A percentile compares a stretch with the other conserved stretches of the same genome.
phyloP scores from a whole-genome alignment of 2,888 invertebrate species.

The Dastarcus helophoroides region DNA sequence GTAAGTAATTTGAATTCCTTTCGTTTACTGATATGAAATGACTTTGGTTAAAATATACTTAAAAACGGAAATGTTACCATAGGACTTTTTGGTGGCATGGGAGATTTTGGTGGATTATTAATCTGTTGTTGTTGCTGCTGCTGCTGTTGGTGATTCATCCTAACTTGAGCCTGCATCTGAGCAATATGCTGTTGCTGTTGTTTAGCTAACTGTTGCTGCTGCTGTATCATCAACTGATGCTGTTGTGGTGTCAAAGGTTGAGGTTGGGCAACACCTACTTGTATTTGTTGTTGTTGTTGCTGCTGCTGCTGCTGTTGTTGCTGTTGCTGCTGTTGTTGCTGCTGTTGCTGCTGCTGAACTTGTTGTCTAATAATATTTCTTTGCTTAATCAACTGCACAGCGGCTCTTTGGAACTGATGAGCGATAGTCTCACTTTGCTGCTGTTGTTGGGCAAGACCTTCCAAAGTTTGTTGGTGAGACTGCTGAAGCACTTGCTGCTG shows the following conservation, averaged over 20 bases:
- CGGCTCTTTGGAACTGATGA: slow-evolving; percentile 12
- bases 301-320: slow-evolving; percentile 21
- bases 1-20: too few relatives aligned
- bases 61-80: slow-evolving; percentile 32
- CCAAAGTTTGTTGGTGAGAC: slow-evolving; percentile 16
- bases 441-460: too few relatives aligned
- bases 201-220: slow-evolving; percentile 31
- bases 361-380: slow-evolving; percentile 30
- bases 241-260: slow-evolving; percentile 18
- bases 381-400: slow-evolving; percentile 27
- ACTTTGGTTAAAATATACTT: too few relatives aligned
- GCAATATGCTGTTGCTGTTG: slow-evolving; percentile 35
- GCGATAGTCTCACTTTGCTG: slow-evolving; percentile 18
- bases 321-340: slow-evolving; percentile 23
- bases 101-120: slow-evolving; percentile 42
- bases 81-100: slow-evolving; percentile 45
- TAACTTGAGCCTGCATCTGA: slow-evolving; percentile 20
- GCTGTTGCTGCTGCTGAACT: slow-evolving; percentile 38
- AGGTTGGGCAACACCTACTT: slow-evolving; percentile 34
- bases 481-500: slow-evolving; percentile 29
- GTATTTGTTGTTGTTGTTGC: slow-evolving; percentile 24
- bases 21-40: too few relatives aligned
- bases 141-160: slow-evolving; percentile 13
- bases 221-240: slow-evolving; percentile 21
- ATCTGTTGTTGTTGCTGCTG: slow-evolving; percentile 24